phyloP scores from a whole-genome alignment of 2,888 invertebrate species.

The Drosophila pullipes region DNA sequence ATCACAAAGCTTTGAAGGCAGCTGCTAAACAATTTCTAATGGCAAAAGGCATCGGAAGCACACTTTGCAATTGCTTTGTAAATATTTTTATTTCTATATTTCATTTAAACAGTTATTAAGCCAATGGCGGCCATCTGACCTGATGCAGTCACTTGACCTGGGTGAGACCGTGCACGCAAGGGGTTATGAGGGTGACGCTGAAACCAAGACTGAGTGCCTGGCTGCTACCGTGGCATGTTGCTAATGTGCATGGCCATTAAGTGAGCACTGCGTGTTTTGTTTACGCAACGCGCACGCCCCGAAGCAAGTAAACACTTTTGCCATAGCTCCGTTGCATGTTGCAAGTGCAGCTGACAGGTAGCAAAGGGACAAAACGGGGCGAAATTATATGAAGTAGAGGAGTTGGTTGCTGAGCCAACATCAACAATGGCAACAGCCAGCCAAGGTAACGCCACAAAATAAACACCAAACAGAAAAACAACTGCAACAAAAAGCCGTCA shows the following conservation, averaged over 20 bases:
- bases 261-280: conserved; percentile 79
- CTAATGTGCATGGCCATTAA: conserved; percentile 80
- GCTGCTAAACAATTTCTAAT: conserved; percentile 53
- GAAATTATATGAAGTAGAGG: conserved; percentile 59
- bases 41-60: conserved; percentile 26
- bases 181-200: conserved; percentile 21
- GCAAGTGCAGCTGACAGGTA: conserved; percentile 75
- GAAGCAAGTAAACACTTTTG: conserved; percentile 44
- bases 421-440: conserved; percentile 42
- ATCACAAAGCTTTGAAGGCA: conserved; percentile 41
- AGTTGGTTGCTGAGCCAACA: conserved; percentile 56
- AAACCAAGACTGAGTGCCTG: conserved; percentile 13
- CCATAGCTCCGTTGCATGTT: conserved; percentile 57
- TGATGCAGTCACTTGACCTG: conserved; percentile 46
- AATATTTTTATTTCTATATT: conserved; percentile 75
- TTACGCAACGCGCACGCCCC: conserved; percentile 66
- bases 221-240: conserved; percentile 66
- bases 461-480: conserved; percentile 33
- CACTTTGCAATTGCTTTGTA: conserved; percentile 63
- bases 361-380: conserved; percentile 41
- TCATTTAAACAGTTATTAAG: conserved; percentile 71
- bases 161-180: neutral
- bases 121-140: conserved; percentile 54
- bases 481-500: conserved; percentile 17
- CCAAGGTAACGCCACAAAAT: conserved; percentile 60